Evolutionary conservation across 2,888 invertebrate genomes (phyloP), one percentile per base, ranked within the genome.

Genomic region (Osmoderma eremita): DNA sequence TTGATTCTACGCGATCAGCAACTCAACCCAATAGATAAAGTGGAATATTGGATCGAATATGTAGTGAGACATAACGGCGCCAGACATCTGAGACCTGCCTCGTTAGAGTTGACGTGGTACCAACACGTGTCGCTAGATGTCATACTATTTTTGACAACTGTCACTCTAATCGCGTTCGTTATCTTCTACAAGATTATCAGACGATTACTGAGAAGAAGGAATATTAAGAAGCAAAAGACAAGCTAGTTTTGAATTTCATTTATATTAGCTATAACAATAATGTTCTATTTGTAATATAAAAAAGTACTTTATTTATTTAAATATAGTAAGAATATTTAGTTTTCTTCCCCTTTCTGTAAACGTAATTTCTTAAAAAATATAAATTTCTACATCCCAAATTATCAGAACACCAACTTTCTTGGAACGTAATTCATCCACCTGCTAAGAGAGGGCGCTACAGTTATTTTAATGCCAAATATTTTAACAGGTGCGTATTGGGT

Each of bases 1-100:
- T 39, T 24, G 22, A 10, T 69, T 10, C 68, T 70, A 18, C 67
- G 69, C 22, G 72, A 72, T 54, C 64, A 70, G 24, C 70, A 65
- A 4, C 22, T 67, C 13, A 49, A 58, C 13, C 67, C 72, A 1
- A 24, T 70, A 20, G 69, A 72, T 20, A 39, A 67, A 13, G 70
- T 71, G 8, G 50, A 69, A 15, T 73, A 70, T 51, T 74, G 72
- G 73, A 63, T 67, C 3, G 72, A 74, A 63, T 72, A 73, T 39
- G 67, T 71, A 0, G 42, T 70, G 17, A 30, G 70, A 12, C 67
- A 73, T 50, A 69, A 68, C 12, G 74, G 73, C 24, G 69, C 67
- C 0, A 67, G 54, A 13, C 70, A 72, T 63, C 56, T 74, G 24
- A 51, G 71, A 41, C 56, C 63, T 5, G 50, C 48, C 15, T 65